Evolutionary conservation across 2,113 vertebrate species (phyloP).

Genomic region (Protomyctophum bolini): DNA sequence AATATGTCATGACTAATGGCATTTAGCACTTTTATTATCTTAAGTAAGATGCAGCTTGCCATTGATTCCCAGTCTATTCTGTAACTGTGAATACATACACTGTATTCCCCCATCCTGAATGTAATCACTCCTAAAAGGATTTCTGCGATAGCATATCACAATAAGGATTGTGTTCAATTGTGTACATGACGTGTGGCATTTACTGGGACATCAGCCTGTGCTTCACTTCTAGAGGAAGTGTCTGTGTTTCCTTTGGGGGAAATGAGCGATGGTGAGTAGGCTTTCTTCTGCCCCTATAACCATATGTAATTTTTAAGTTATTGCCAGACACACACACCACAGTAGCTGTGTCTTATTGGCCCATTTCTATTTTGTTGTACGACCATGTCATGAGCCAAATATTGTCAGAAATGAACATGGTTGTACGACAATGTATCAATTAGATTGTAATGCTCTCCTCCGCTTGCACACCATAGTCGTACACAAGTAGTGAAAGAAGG

Average conservation of each 20-base stretch:
- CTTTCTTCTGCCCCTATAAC: background rate
- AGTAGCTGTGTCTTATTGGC: conserved; percentile 15
- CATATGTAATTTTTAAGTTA: background rate
- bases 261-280: conserved; percentile 18
- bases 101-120: conserved; percentile 36
- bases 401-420: background rate
- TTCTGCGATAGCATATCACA: background rate
- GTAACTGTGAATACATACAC: conserved; percentile 12
- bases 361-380: no score
- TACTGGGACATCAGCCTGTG: background rate
- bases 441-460: background rate
- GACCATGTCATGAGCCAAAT: no score
- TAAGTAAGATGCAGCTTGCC: background rate
- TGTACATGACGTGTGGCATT: background rate
- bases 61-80: background rate
- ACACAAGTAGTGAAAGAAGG: background rate
- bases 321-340: background rate
- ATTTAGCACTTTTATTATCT: conserved; percentile 24
- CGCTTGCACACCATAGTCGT: background rate
- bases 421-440: background rate
- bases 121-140: background rate
- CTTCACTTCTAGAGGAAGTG: conserved; percentile 22
- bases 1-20: conserved; percentile 9
- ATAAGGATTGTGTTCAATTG: background rate
- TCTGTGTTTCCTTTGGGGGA: conserved; percentile 27